These are phyloP conservation scores for Diglossa cyanea DNA, from an alignment of 2,797 vertebrate species.

Conservation along the genomic window DNA sequence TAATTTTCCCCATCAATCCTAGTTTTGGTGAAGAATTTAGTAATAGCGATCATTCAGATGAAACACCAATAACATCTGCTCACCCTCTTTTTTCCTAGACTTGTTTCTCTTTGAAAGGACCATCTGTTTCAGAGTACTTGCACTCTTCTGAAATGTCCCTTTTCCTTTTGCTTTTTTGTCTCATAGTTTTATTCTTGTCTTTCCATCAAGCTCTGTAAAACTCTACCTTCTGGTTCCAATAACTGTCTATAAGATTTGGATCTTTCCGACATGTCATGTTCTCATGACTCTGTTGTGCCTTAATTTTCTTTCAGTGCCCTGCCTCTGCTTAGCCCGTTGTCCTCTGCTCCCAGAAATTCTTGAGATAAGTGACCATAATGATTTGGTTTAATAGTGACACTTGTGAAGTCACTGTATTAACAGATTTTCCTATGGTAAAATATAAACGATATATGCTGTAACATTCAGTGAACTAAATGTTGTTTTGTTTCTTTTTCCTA, in stretches of 20 bases:
- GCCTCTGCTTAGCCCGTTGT: neutral
- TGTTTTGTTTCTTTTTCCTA: neutral
- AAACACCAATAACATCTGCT: constrained; percentile 29
- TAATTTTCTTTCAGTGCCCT: neutral
- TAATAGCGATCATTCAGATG: neutral
- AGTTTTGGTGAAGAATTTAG: constrained; percentile 38
- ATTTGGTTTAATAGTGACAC: neutral
- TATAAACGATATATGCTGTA: neutral
- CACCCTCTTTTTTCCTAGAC: neutral
- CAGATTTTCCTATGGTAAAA: neutral
- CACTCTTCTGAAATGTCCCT: neutral
- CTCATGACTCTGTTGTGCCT: neutral
- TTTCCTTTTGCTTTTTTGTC: constrained; percentile 1
- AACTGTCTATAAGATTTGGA: neutral
- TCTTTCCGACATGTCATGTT: neutral
- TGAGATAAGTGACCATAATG: neutral
- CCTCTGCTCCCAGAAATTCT: neutral
- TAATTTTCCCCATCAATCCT: neutral
- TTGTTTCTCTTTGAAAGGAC: neutral
- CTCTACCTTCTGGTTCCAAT: neutral
- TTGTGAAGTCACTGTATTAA: neutral
- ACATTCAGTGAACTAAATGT: neutral
- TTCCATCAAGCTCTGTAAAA: neutral
- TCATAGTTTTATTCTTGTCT: neutral
- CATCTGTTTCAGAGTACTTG: constrained; percentile 35